A percentile compares a stretch with the other conserved stretches of the same genome.
Evolutionary conservation across 2,797 vertebrate genomes (phyloP).

Genomic region (Hippoglossus hippoglossus): DNA sequence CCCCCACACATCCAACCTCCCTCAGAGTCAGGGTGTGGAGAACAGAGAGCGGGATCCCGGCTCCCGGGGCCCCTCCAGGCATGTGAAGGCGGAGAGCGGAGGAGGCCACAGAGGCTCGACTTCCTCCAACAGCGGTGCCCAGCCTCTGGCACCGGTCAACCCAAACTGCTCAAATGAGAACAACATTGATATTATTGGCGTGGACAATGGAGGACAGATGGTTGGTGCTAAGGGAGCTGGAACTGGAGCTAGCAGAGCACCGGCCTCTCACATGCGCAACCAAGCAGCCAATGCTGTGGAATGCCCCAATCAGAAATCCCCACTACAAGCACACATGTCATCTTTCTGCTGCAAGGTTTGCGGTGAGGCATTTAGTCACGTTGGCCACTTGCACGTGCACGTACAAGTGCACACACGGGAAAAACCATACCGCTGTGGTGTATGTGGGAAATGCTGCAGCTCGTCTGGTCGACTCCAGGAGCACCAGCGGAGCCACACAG

Average conservation of each 20-base stretch:
- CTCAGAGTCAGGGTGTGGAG: slow-evolving; percentile 80
- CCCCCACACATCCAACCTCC: slow-evolving; percentile 76
- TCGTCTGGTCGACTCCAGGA: slow-evolving; percentile 81
- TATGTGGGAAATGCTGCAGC: slow-evolving; percentile 83
- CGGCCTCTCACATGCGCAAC: slow-evolving; percentile 74
- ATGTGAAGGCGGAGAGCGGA: slow-evolving; percentile 77
- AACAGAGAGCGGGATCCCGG: slow-evolving; percentile 78
- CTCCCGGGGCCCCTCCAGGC: slow-evolving; percentile 64
- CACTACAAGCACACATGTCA: slow-evolving; percentile 76
- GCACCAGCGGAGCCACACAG: slow-evolving; percentile 82
- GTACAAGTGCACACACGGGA: slow-evolving; percentile 83
- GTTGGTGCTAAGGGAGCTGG: slow-evolving; percentile 70
- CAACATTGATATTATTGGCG: slow-evolving; percentile 81
- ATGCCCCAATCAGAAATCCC: slow-evolving; percentile 79
- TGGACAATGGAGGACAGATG: slow-evolving; percentile 80
- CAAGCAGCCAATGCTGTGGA: slow-evolving; percentile 69
- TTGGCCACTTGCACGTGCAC: slow-evolving; percentile 81
- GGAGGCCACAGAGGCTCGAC: slow-evolving; percentile 70
- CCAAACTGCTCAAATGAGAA: slow-evolving; percentile 83
- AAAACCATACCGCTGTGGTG: slow-evolving; percentile 82
- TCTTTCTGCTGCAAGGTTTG: slow-evolving; percentile 83
- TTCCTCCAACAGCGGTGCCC: slow-evolving; percentile 65
- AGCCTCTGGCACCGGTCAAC: slow-evolving; percentile 81
- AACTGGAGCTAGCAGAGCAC: slow-evolving; percentile 68
- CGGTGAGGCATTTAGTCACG: slow-evolving; percentile 80